Conservation (phyloP, 2,113 vertebrate genomes). For the Ochotona curzoniae region DNA sequence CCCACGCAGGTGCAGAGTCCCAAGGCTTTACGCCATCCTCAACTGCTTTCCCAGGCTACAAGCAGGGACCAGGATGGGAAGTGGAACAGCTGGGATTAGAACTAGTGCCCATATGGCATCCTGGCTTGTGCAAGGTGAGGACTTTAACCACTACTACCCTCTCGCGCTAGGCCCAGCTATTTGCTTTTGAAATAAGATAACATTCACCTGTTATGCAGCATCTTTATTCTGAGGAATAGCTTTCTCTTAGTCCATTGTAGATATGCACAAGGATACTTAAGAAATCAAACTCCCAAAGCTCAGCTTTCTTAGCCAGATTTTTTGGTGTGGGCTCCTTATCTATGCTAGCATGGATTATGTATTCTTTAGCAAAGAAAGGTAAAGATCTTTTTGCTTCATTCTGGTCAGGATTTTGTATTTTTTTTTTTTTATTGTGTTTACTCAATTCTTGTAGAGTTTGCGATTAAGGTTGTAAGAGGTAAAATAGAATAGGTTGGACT, state of each 20-base stretch:
- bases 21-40: too few relatives aligned
- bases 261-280: not conserved
- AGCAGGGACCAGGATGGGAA: too few relatives aligned
- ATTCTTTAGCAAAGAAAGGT: too few relatives aligned
- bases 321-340: not conserved
- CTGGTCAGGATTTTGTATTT: not conserved
- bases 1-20: too few relatives aligned
- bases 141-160: too few relatives aligned
- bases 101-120: too few relatives aligned
- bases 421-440: not conserved
- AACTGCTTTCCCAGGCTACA: too few relatives aligned
- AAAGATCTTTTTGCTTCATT: not conserved
- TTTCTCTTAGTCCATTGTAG: not conserved
- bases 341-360: not conserved
- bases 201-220: not conserved
- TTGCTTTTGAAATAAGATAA: constrained; percentile 26
- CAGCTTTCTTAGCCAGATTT: not conserved
- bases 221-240: not conserved
- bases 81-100: too few relatives aligned
- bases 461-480: not conserved
- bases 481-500: not conserved
- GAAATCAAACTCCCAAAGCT: not conserved
- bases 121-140: too few relatives aligned
- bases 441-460: constrained; percentile 34
- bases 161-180: not conserved